Percentiles rank a stretch among this genome's conserved stretches.
phyloP scores from a whole-genome alignment of 2,113 vertebrate genomes.

The Procavia capensis region DNA sequence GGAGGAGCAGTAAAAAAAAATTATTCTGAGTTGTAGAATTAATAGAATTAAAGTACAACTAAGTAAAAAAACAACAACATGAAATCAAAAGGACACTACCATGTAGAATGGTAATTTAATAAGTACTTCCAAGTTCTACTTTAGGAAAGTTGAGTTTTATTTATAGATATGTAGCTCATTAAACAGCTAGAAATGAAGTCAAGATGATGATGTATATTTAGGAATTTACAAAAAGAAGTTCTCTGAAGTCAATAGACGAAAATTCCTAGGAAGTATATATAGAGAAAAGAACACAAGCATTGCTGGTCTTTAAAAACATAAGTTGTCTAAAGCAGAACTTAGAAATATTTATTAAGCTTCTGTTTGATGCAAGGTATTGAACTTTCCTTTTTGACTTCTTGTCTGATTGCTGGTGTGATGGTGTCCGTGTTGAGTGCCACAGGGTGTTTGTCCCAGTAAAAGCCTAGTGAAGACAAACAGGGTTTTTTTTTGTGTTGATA shows the following conservation, averaged over 20 bases:
- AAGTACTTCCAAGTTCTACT: constrained; percentile 23
- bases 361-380: not conserved
- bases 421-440: not conserved
- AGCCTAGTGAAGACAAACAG: not conserved
- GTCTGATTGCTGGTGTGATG: constrained; percentile 1
- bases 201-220: not conserved
- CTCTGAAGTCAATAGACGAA: not conserved
- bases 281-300: not conserved
- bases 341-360: not conserved
- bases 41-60: not conserved
- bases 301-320: not conserved
- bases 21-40: not conserved
- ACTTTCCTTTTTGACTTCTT: not conserved
- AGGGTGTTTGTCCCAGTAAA: not conserved
- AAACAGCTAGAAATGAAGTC: constrained; percentile 23
- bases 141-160: not conserved
- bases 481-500: not conserved
- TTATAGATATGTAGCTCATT: constrained; percentile 45
- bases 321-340: not conserved
- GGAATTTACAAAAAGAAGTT: constrained; percentile 3
- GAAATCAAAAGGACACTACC: not conserved
- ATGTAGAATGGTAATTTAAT: not conserved
- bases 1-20: not conserved
- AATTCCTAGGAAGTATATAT: not conserved
- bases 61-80: not conserved